phyloP scores from a whole-genome alignment of 1,140 invertebrate species.

The Drosophila neocordata region DNA sequence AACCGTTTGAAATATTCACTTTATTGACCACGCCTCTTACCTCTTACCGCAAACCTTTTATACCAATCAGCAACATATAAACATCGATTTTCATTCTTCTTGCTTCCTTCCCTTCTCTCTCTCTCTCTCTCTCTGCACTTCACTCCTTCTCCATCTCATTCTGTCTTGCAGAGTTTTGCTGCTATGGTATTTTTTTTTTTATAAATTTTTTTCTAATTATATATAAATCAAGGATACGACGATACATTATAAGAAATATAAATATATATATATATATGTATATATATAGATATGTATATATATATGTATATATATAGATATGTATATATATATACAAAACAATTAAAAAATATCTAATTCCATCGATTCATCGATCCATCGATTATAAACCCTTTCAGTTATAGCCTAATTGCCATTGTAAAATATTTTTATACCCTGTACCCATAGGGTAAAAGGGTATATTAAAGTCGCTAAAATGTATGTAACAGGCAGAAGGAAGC shows the following conservation, averaged over 20 bases:
- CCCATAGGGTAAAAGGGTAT: too few relatives aligned
- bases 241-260: too few relatives aligned
- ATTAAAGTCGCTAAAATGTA: too few relatives aligned
- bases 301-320: background rate
- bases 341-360: too few relatives aligned
- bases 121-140: background rate
- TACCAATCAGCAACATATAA: constrained; percentile 30
- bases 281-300: background rate
- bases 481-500: too few relatives aligned
- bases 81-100: constrained; percentile 47
- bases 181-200: constrained; percentile 41
- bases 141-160: background rate
- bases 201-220: too few relatives aligned
- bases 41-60: too few relatives aligned
- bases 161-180: background rate
- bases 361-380: too few relatives aligned
- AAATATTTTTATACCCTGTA: too few relatives aligned
- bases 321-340: background rate
- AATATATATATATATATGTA: background rate
- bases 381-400: too few relatives aligned
- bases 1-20: constrained; percentile 36
- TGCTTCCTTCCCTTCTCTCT: background rate
- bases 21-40: constrained; percentile 23
- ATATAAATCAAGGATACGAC: too few relatives aligned
- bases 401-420: too few relatives aligned